Evolutionary conservation across 2,113 vertebrate genomes (phyloP), one percentile per base, ranked within the genome.

Genomic region (Macrotis lagotis): DNA sequence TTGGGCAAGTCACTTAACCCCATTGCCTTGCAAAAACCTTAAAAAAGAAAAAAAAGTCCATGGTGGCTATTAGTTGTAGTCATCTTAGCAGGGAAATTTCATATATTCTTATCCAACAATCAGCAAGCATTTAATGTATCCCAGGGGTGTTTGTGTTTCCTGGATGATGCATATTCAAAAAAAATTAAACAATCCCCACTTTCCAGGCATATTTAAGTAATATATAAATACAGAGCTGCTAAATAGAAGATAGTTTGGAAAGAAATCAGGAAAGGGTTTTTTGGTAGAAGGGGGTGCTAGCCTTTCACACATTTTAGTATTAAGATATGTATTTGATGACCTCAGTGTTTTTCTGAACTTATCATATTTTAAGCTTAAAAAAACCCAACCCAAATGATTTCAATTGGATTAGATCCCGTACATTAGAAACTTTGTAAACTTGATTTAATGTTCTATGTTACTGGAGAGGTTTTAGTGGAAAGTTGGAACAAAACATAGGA

Each of bases 311-410:
- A 51, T 2, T 25, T 93, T 93, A 53, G 25, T 91, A 26, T n/a
- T 90, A 8, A 37, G 53, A 9, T 47, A 49, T 88, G 89, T 66
- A 90, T 6, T 55, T 92, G 91, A 47, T 90, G 66, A 74, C 50
- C 48, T 95, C 90, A 48, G 26, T 48, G 74, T 91, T 96, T 96
- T 93, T 96, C 44, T 95, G 91, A 94, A 50, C n/a, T 94, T 31
- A 89, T 94, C 28, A 25, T 51, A 19, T 96, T 48, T 95, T 91
- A 91, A 92, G 92, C 91, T 25, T 66, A 89, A 90, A 74, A 94
- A 12, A 90, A n/a, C 66, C 37, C 19, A n/a, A 22, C 19, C 66
- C n/a, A 6, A 83, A 8, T 44, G 66, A 6, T 94, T 93, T 66
- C 37, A 90, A 51, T 94, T 74, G 24, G 49, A 28, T 95, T 97